Conservation (phyloP, 2,888 invertebrate species). For the Yponomeuta cagnagella region DNA sequence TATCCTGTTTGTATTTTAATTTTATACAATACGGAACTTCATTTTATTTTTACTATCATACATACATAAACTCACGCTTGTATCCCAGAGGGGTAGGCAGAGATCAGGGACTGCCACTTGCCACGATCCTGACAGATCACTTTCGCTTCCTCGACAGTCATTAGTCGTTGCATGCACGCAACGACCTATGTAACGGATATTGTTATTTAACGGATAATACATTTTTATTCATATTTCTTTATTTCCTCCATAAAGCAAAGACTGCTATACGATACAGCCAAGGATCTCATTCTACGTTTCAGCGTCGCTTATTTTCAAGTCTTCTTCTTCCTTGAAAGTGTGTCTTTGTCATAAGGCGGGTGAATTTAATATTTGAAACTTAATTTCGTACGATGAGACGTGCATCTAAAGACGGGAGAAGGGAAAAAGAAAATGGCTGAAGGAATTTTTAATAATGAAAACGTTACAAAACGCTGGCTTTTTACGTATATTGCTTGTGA, state of each 20-base stretch:
- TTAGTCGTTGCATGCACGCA: no score
- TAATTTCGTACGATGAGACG: slow-evolving; percentile 60
- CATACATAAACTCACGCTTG: no score
- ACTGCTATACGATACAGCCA: slow-evolving; percentile 6
- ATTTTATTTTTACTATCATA: no score
- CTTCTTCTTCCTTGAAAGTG: slow-evolving; percentile 22
- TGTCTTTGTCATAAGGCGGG: slow-evolving; percentile 54
- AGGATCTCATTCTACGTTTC: not conserved
- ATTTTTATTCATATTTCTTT: not conserved
- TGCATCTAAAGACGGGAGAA: not conserved
- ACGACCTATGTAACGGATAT: no score
- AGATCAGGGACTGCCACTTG: no score
- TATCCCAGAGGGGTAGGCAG: no score
- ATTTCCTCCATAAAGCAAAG: not conserved
- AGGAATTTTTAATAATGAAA: slow-evolving; percentile 5
- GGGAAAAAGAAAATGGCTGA: not conserved
- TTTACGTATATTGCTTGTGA: not conserved
- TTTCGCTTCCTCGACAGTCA: no score
- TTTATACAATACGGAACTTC: no score
- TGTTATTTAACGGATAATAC: no score
- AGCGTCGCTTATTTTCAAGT: not conserved
- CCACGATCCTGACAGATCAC: no score
- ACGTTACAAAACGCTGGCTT: not conserved
- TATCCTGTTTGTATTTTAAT: no score
- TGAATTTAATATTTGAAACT: slow-evolving; percentile 67